Evolutionary conservation across 2,797 vertebrate genomes (phyloP), one percentile per base, ranked within the genome.

Genomic region (Acrossocheilus fasciatus): DNA sequence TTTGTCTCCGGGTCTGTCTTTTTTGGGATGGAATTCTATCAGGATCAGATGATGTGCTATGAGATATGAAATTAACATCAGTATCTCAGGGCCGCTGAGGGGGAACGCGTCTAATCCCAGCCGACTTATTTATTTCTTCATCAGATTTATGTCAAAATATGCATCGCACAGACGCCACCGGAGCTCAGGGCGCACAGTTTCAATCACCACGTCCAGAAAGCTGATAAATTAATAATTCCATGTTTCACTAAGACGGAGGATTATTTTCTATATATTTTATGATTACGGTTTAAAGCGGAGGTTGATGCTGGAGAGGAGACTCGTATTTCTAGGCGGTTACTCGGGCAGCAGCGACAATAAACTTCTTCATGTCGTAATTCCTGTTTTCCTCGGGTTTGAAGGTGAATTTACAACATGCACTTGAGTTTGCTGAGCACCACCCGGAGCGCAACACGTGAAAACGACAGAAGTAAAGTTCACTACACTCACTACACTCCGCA

Each of bases 31-130:
- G 20, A 88, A 88, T 86, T 86, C 89, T 86, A 84, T 87, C 83
- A 81, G 82, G 86, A 90, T 87, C 87, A 43, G 86, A 86, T 86
- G 87, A 88, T 88, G 88, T 79, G 85, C 90, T 87, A 59, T 76
- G 90, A 89, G 87, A 87, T 91, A 89, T 91, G 88, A 91, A 91
- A 91, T 91, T 87, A 91, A 89, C 85, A 89, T 91, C 88, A 88
- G 86, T 89, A 87, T 91, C 90, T 89, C 43, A 64, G 84, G 87
- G 86, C 87, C 6, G 76, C 83, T 45, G 76, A 87, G 86, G 76
- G 66, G 64, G 43, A 86, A 88, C 87, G 45, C 75, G 69, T 85
- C 70, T 90, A 82, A 73, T 86, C 88, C 78, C 70, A 43, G 41
- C 57, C 39, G 26, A 82, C 9, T 68, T 66, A 83, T 87, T 90